Percentiles rank a stretch among this genome's conserved stretches.
These are phyloP conservation scores for Ammospiza nelsoni DNA, from an alignment of 2,113 vertebrate genomes.

Conservation along the genomic window DNA sequence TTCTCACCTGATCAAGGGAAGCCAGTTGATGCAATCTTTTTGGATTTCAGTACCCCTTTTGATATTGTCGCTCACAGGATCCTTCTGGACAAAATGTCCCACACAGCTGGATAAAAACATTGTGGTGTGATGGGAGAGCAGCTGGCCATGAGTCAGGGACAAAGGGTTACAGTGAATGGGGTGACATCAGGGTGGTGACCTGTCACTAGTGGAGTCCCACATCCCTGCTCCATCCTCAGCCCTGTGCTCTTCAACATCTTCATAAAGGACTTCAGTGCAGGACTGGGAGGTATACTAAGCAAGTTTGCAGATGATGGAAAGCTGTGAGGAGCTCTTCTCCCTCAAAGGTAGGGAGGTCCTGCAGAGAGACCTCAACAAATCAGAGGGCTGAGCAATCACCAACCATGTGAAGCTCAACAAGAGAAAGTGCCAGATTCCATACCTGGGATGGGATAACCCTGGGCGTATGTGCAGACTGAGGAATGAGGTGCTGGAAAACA, in stretches of 20 bases:
- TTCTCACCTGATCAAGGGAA: not conserved
- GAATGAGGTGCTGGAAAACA: not conserved
- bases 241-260: not conserved
- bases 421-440: not conserved
- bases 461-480: not conserved
- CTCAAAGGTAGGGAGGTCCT: not conserved
- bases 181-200: not conserved
- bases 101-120: not conserved
- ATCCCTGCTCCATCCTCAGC: accelerated
- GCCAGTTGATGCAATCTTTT: not conserved
- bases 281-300: not conserved
- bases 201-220: not conserved
- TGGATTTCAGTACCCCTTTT: not conserved
- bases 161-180: not conserved
- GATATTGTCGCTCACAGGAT: not conserved
- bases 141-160: accelerated
- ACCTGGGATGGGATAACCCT: not conserved
- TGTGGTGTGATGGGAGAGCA: not conserved
- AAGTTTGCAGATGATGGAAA: not conserved
- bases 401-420: accelerated
- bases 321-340: not conserved
- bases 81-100: not conserved
- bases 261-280: accelerated
- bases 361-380: not conserved
- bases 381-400: not conserved